Evolutionary conservation across 1,140 invertebrate species (phyloP), one percentile per base, ranked within the genome.

Genomic region (Solen grandis): DNA sequence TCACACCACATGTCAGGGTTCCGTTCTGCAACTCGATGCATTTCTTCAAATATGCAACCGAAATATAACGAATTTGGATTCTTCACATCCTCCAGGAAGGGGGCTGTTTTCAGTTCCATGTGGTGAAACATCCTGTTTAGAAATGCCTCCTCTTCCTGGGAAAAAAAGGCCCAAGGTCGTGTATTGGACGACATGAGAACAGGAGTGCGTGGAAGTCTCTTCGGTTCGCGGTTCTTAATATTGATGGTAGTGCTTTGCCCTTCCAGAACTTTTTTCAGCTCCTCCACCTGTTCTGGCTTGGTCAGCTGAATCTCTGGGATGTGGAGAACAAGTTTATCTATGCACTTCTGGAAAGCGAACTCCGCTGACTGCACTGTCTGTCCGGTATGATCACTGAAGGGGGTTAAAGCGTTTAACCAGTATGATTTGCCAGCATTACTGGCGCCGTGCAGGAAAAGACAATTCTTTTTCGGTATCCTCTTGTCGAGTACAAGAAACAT

Each of bases 351-450:
- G 33, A 2, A 74, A 4, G 25, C 35, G 27, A 60, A 74, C 1
- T 38, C 70, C 27, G 16, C 3, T 19, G 38, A 41, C 27, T 33
- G 27, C 5, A 72, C 35, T 2, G 68, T 72, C 29, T 72, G 68
- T 35, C 68, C 68, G 3, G 31, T 27, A 1, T 2, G 2, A 33
- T 72, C 50, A 16, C n/a, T 14, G 35, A 2, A 33, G 2, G 50
- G 33, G 4, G 13, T 4, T n/a, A 72, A 14, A 22, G 52, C 31
- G 19, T 2, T 57, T 10, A 3, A 10, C 68, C 68, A 72, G 31
- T 72, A 72, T 5, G 68, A 33, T 57, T 72, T 72, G 8, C 68
- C 68, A 5, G 68, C 50, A 46, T 72, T 72, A 35, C 50, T 57
- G 5, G 50, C 50, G 10, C 52, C 68, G 13, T 55, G 46, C 14